Evolutionary conservation across 2,113 vertebrate genomes (phyloP).

Genomic region (Plecotus auritus): DNA sequence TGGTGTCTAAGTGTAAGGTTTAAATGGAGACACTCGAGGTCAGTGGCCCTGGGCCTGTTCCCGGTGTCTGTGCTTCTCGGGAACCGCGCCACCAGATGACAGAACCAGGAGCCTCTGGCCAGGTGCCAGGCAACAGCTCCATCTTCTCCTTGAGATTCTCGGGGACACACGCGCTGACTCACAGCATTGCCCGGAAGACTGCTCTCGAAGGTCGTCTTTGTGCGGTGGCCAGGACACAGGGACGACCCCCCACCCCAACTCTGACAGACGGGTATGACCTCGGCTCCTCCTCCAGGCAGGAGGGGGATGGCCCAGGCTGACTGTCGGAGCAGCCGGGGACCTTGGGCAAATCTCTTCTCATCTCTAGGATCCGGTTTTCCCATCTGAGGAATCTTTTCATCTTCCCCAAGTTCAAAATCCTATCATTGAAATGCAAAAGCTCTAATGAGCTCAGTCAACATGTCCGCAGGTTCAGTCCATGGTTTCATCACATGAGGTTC

Average conservation of each 20-base stretch:
- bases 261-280: background rate
- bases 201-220: accelerated
- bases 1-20: background rate
- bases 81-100: background rate
- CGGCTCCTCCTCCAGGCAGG: too few relatives aligned
- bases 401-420: background rate
- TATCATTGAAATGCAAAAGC: background rate
- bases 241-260: accelerated
- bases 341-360: background rate
- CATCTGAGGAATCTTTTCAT: background rate
- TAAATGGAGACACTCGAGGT: background rate
- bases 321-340: background rate
- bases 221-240: accelerated
- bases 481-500: too few relatives aligned
- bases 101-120: background rate
- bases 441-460: background rate
- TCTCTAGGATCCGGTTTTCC: background rate
- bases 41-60: background rate
- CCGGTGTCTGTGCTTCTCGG: background rate
- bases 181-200: background rate
- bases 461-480: background rate
- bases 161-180: background rate
- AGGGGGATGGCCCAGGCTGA: too few relatives aligned
- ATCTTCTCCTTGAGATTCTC: background rate
- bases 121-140: background rate